phyloP scores from a whole-genome alignment of 2,797 vertebrate species.

The Oreochromis mossambicus region DNA sequence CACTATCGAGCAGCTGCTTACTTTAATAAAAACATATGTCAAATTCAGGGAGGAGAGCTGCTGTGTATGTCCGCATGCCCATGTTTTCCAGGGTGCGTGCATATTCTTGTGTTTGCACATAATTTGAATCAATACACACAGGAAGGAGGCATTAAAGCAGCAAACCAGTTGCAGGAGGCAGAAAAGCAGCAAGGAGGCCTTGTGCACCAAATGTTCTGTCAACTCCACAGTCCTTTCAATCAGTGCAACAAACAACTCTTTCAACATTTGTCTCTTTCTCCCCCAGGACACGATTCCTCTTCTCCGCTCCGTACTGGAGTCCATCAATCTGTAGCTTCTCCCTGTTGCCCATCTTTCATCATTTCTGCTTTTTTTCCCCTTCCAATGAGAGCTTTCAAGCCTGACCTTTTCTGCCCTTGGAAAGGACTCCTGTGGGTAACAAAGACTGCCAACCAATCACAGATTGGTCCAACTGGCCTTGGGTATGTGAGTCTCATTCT shows the following conservation, averaged over 20 bases:
- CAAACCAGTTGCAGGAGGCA: slow-evolving; percentile 30
- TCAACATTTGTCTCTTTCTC: slow-evolving; percentile 56
- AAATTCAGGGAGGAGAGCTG: slow-evolving; percentile 73
- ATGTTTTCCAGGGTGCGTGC: neutral
- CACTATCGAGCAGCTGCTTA: slow-evolving; percentile 93
- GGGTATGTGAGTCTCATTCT: slow-evolving; percentile 41
- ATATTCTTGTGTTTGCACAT: slow-evolving; percentile 45
- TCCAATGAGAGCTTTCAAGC: slow-evolving; percentile 62
- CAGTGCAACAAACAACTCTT: slow-evolving; percentile 63
- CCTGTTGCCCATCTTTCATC: slow-evolving; percentile 52
- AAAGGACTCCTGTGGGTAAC: slow-evolving; percentile 60
- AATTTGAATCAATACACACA: slow-evolving; percentile 81
- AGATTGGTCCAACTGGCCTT: slow-evolving; percentile 28
- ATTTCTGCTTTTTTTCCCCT: slow-evolving; percentile 26
- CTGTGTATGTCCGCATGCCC: slow-evolving; percentile 10
- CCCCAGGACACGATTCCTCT: slow-evolving; percentile 58
- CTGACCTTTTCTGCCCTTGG: slow-evolving; percentile 53
- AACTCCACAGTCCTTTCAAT: slow-evolving; percentile 53
- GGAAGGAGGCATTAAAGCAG: slow-evolving; percentile 73
- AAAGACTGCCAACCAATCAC: slow-evolving; percentile 52
- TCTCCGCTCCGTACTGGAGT: slow-evolving; percentile 37
- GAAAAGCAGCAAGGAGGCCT: slow-evolving; percentile 11
- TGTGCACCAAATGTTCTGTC: slow-evolving; percentile 42
- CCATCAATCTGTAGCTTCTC: slow-evolving; percentile 64
- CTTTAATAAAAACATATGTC: slow-evolving; percentile 93